These are phyloP conservation scores for Potamarius usumacintae DNA, from an alignment of 2,113 vertebrate genomes.

Conservation along the genomic window DNA sequence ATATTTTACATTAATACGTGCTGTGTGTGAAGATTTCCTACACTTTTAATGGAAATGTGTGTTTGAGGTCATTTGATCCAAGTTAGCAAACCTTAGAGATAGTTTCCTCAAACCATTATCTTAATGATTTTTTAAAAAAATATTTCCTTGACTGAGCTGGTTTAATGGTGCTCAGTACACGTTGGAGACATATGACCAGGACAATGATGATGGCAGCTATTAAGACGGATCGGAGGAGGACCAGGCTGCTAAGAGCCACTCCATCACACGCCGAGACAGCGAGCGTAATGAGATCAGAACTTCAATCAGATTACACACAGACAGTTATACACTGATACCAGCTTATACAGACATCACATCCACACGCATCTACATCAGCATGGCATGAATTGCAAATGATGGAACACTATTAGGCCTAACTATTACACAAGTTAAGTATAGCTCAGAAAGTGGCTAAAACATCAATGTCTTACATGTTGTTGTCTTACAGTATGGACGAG, in stretches of 20 bases:
- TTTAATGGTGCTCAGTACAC: not conserved
- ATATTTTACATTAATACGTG: not conserved
- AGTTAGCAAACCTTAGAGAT: not conserved
- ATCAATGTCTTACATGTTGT: not conserved
- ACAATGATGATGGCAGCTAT: slow-evolving; percentile 4
- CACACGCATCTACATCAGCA: not conserved
- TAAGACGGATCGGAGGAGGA: slow-evolving; percentile 33
- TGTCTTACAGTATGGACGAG: not conserved
- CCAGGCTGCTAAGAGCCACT: slow-evolving; percentile 27
- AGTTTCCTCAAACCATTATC: slow-evolving; percentile 10
- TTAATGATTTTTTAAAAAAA: not conserved
- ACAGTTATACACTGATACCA: not conserved
- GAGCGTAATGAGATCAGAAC: slow-evolving; percentile 32
- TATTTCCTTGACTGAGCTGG: not conserved
- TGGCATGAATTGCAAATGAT: not conserved
- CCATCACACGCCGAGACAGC: slow-evolving; percentile 12
- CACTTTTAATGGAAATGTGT: not conserved
- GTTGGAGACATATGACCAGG: slow-evolving; percentile 15
- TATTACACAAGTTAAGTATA: not conserved
- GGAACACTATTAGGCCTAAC: not conserved
- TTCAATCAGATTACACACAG: slow-evolving; percentile 33
- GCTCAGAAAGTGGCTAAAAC: not conserved
- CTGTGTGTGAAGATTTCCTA: not conserved
- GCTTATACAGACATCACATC: not conserved
- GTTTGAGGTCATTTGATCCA: not conserved